Evolutionary conservation across 2,888 invertebrate genomes (phyloP), one percentile per base, ranked within the genome.

Genomic region (Phyllotreta striolata): DNA sequence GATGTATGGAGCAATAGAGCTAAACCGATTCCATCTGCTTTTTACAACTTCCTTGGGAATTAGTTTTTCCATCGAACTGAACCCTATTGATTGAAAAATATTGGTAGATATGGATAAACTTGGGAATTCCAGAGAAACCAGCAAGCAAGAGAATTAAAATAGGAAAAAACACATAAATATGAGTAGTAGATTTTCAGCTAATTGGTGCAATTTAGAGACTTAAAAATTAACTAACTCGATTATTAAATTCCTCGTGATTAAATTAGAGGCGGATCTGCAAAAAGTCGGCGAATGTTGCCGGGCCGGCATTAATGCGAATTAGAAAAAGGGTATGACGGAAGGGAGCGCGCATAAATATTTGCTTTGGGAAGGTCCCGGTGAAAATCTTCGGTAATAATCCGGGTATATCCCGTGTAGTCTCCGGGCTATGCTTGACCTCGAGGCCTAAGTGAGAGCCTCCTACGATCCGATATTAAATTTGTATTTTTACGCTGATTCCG

Each of bases 401-500:
- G 75, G 71, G 74, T 75, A 76, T 73, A 72, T 71, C 71, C 70
- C 68, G 65, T 66, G 68, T 68, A 63, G 68, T 64, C 67, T 61
- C 63, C 54, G 55, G 63, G 65, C 67, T 47, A 62, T 70, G 72
- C 71, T 72, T 70, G 76, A 74, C 76, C 76, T 75, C 73, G 67
- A 73, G 73, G 72, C 73, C 70, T 61, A 68, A 73, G 73, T 71
- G 75, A 75, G 76, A 75, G 76, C 77, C 77, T 76, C 24, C 77
- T 76, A 74, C 76, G 76, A 77, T 74, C 78, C 79, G 83, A 85
- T 85, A 85, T 85, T 85, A 85, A 85, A 85, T 85, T 85, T 85
- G 85, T 85, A 85, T 85, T 85, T 85, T 85, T 85, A 85, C 85
- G 85, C 85, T 84, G 85, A 85, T 85, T 85, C 85, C 83, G 83